Evolutionary conservation across 2,113 vertebrate genomes (phyloP), one percentile per base, ranked within the genome.

Genomic region (Toxotes jaculatrix): DNA sequence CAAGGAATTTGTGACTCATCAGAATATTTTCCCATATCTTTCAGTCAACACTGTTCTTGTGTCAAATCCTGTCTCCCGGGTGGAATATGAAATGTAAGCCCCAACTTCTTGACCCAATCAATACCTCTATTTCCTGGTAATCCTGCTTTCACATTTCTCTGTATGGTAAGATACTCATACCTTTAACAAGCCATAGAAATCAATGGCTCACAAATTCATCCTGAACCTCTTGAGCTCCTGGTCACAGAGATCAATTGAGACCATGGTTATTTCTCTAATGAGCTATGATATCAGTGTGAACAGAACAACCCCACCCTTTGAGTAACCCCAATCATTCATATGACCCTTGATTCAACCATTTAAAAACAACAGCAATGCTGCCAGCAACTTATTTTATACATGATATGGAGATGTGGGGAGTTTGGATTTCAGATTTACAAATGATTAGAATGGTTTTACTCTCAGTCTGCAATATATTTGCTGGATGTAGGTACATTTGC

Each of bases 101-200:
- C 76, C 38, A 62, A 68, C 87, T 87, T 88, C 87, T 90, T 66
- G 75, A 85, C 62, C 63, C 71, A 61, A 89, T 93, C 87, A 85
- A 91, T 93, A 94, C 45, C 80, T 76, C 74, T 78, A 93, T 93
- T 94, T 91, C 87, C 81, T 55, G 63, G 79, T 92, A 92, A 92
- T 92, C 85, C 84, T 80, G 62, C 85, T 82, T 90, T 91, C 88
- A 87, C 82, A 79, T 93, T 66, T 91, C 69, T 88, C 88, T 81
- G 83, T 88, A 80, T 90, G 83, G 86, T 92, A 83, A 91, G 70
- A 89, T 91, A 90, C 89, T 88, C 91, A 78, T 76, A 85, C 77
- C 90, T 92, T 93, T 93, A 94, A 94, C 93, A 93, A 93, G 85
- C 91, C 83, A 83, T 85, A 91, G 69, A 89, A 93, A 95, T 94